These are phyloP conservation scores for Agonum fuliginosum DNA, from an alignment of 2,888 invertebrate genomes.

Conservation along the genomic window DNA sequence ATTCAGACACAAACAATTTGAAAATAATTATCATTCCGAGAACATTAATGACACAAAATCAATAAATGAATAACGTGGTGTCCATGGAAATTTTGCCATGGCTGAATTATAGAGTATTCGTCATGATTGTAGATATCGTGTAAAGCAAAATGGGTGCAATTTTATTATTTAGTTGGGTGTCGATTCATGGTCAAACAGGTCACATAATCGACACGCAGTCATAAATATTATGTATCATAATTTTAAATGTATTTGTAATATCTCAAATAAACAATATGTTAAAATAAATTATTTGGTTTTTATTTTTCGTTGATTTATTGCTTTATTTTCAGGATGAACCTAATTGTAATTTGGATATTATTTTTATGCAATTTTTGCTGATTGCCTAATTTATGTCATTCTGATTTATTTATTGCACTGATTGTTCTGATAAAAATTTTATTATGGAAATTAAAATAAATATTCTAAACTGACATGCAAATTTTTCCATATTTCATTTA, in stretches of 20 bases:
- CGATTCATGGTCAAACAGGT: constrained; percentile 27
- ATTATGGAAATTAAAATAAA: too few species aligned
- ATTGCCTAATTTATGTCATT: background rate
- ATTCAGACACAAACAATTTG: background rate
- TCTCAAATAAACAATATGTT: constrained; percentile 55
- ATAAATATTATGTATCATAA: constrained; percentile 55
- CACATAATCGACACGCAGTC: constrained; percentile 23
- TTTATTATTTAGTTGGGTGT: constrained; percentile 50
- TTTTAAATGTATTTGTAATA: constrained; percentile 58
- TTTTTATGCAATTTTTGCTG: constrained; percentile 2
- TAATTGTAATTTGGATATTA: constrained; percentile 16
- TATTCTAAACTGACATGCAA: too few species aligned
- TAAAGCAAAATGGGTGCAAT: constrained; percentile 50
- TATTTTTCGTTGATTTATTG: constrained; percentile 7
- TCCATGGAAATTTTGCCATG: background rate
- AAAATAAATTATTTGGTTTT: constrained; percentile 42
- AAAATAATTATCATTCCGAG: constrained; percentile 22
- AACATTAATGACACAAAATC: constrained; percentile 27
- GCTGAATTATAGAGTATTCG: constrained; percentile 21
- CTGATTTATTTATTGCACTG: background rate
- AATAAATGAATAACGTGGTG: constrained; percentile 22
- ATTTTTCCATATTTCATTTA: background rate
- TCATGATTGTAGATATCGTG: constrained; percentile 43
- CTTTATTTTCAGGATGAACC: background rate
- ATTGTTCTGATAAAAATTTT: background rate